Evolutionary conservation across 2,888 invertebrate species (phyloP), one percentile per base, ranked within the genome.

Genomic region (Ophion obscuratus): DNA sequence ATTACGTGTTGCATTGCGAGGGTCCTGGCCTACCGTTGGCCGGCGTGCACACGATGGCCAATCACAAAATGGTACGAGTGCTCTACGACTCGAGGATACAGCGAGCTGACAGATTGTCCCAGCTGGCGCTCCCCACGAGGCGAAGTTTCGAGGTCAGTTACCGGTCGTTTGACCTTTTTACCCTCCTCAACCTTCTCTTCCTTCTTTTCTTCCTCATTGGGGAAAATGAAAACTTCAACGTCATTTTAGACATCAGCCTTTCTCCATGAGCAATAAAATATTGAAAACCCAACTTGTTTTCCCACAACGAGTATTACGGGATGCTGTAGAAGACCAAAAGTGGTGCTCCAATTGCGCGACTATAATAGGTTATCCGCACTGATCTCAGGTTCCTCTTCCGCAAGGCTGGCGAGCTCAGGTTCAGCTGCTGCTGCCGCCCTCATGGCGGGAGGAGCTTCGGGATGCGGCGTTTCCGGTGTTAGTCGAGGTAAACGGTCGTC

Each of bases 401-500:
- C 97, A 97, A 94, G 98, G 98, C 81, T 97, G 97, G 93, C 95
- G 96, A 92, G 98, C 98, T n/a, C 97, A 98, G 92, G 98, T 98
- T 70, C 97, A 98, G 94, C 95, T 99, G 87, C 95, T 98, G 77
- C 95, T 98, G 90, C 99, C 99, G 40, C 98, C 98, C 0, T 97
- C 97, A 83, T 97, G 98, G 97, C 96, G 97, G 62, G 97, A 97
- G 92, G 97, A 98, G 93, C 95, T 98, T 64, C 95, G 97, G 59
- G 97, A 98, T 93, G 97, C 98, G 66, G 97, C 97, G 81, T 98
- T 97, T 94, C 98, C 98, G 27, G 97, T 98, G 77, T 96, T 98
- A 86, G 98, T 98, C 84, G 97, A 98, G 95, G 98, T 98, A 96
- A 98, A 99, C 94, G 99, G 98, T 82, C 97, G 98, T 68, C 99